Percentiles rank a stretch among this genome's conserved stretches.
Evolutionary conservation across 1,140 invertebrate genomes (phyloP).

Genomic region (Habropoda laboriosa): DNA sequence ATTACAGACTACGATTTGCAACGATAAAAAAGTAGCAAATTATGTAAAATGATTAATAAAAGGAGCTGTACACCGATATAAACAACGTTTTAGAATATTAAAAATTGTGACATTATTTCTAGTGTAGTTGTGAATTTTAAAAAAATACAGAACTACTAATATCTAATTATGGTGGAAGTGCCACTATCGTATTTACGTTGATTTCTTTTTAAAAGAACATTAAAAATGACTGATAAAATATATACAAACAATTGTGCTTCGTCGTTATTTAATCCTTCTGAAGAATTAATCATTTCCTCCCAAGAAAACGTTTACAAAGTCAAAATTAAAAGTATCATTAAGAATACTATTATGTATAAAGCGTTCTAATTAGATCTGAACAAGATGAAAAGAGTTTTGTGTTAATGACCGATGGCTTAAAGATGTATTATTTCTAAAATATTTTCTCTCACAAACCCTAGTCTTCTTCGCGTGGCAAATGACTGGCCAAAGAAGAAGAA

Average conservation of each 20-base stretch:
- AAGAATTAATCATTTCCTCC: not conserved
- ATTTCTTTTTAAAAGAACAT: too few relatives aligned
- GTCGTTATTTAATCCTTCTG: not conserved
- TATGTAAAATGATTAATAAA: too few relatives aligned
- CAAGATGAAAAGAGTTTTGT: slow-evolving; percentile 32
- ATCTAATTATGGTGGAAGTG: too few relatives aligned
- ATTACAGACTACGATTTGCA: too few relatives aligned
- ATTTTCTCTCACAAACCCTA: slow-evolving; percentile 15
- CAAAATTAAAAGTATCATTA: slow-evolving; percentile 29
- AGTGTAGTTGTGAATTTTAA: too few relatives aligned
- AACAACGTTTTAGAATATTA: too few relatives aligned
- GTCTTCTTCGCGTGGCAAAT: slow-evolving; percentile 44
- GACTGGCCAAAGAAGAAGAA: slow-evolving; percentile 22
- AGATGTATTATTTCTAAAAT: slow-evolving; percentile 42
- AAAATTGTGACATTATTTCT: too few relatives aligned
- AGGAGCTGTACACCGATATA: too few relatives aligned
- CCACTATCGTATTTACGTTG: too few relatives aligned
- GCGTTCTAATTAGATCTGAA: slow-evolving; percentile 54
- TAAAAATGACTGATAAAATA: slow-evolving; percentile 13
- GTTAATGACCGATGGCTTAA: slow-evolving; percentile 54
- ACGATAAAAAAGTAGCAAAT: too few relatives aligned
- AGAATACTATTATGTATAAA: slow-evolving; percentile 57
- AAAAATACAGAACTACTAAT: too few relatives aligned
- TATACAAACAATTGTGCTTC: not conserved
- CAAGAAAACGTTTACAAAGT: not conserved